Base-by-base conservation (phyloP, 1,140 invertebrate species). In the Adoxophyes honmai region DNA sequence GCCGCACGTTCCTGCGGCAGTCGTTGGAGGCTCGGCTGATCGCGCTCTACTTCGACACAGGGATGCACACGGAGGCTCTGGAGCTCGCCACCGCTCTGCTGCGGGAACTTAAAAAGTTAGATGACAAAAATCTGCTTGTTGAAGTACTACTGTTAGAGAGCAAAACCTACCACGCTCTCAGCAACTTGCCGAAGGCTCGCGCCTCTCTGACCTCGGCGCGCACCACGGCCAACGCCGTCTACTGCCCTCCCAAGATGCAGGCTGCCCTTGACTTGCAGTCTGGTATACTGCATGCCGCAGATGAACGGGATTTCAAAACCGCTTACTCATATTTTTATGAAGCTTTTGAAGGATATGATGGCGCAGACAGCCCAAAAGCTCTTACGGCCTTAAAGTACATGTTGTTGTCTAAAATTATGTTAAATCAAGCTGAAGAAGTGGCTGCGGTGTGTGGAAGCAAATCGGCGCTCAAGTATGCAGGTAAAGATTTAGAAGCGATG, bases 281-380 rank as follows among this genome's bases (percentile, higher is more conserved):
- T 33, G 98, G 98, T 56, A 99, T 99, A 66, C 89, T 99, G 13
- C 99, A 99, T 91, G 98, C 99, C 35, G 98, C 98, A 28, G 99
- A 99, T 88, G 99, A 99, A 86, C 94, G 96, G 77, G 99, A 99
- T 81, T 99, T 99, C 85, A 99, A 99, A 92, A 99, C 98, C 67
- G 99, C 98, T 34, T 99, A 98, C 88, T 99, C 98, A 35, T 99
- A 99, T 83, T 99, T 99, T 83, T 99, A 99, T 90, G 99, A 99
- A 91, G 98, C 98, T 34, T 99, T 99, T 90, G 99, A 99, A 92
- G 98, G 98, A 62, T 99, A 98, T 89, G 98, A 99, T 86, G 98
- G 97, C 66, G 95, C 98, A 11, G 97, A 99, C 75, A 94, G 92
- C 74, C 93, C 94, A 9, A 98, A 97, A 87, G 98, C 98, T 7